Conservation (phyloP, 53 echinoderm and acorn worm genomes). For the Zoroaster sp. region DNA sequence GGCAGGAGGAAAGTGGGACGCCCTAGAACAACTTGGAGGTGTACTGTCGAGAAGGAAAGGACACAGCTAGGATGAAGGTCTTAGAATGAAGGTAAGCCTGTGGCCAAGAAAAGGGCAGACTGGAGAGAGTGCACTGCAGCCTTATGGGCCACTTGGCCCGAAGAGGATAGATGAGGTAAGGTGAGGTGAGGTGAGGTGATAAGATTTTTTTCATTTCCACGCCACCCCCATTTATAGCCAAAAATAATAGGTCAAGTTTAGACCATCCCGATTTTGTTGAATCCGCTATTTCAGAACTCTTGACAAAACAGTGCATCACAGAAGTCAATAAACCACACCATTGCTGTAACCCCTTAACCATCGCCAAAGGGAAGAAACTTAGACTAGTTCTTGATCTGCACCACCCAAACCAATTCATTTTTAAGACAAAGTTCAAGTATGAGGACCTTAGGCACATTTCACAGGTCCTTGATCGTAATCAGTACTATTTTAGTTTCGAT, state of each 20-base stretch:
- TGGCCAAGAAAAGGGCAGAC: too few species aligned
- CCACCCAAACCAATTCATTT: constrained; percentile 52
- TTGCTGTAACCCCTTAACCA: background rate
- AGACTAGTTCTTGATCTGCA: constrained; percentile 37
- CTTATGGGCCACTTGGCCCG: too few species aligned
- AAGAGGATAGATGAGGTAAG: too few species aligned
- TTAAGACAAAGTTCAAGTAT: constrained; percentile 48
- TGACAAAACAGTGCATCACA: background rate
- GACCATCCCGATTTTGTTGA: background rate
- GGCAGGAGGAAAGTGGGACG: too few species aligned
- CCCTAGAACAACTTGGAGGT: too few species aligned
- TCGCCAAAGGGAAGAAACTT: background rate
- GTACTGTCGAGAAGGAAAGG: too few species aligned
- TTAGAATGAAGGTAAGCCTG: too few species aligned
- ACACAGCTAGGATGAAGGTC: too few species aligned
- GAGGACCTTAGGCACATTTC: constrained; percentile 45
- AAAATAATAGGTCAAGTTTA: constrained; percentile 19
- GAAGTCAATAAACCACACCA: background rate
- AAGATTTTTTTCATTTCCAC: constrained; percentile 19
- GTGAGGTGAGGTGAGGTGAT: too few species aligned
- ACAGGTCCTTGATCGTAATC: constrained; percentile 16
- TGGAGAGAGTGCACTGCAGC: too few species aligned
- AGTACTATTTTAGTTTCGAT: constrained; percentile 55
- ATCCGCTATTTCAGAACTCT: background rate
- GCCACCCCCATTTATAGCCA: constrained; percentile 10